Evolutionary conservation across 2,888 invertebrate genomes (phyloP).

Genomic region (Tiliacea citrago): DNA sequence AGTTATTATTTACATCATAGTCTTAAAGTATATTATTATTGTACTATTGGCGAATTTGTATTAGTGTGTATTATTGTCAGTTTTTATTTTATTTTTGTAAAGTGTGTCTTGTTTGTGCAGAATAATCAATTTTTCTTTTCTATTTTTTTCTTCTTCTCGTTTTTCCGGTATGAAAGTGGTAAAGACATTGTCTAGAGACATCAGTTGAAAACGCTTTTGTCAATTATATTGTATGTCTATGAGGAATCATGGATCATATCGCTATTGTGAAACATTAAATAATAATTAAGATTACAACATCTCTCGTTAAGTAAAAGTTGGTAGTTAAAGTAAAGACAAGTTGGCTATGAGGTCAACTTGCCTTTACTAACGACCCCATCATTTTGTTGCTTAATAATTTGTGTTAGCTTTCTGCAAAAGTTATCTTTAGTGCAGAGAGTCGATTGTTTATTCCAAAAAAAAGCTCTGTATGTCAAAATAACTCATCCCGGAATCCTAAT

Average conservation of each 20-base stretch:
- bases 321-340: background rate
- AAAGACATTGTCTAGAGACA: background rate
- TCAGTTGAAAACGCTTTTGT: background rate
- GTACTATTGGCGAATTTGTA: no score
- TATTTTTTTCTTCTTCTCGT: no score
- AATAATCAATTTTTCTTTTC: no score
- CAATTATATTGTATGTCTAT: background rate
- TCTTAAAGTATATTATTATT: no score
- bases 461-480: slow-evolving; percentile 1
- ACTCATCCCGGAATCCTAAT: slow-evolving; percentile 9
- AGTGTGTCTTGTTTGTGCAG: no score
- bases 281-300: no score
- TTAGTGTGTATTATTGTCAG: no score
- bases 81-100: no score
- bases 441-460: background rate
- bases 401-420: background rate
- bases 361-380: background rate
- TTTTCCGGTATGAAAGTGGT: background rate
- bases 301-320: no score
- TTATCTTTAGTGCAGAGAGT: background rate
- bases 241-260: background rate
- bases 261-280: no score
- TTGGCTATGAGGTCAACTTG: no score
- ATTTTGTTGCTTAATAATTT: background rate
- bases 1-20: no score